A percentile compares a stretch with the other conserved stretches of the same genome.
Evolutionary conservation across 2,797 vertebrate genomes (phyloP).

Genomic region (Chloroceryle inda): DNA sequence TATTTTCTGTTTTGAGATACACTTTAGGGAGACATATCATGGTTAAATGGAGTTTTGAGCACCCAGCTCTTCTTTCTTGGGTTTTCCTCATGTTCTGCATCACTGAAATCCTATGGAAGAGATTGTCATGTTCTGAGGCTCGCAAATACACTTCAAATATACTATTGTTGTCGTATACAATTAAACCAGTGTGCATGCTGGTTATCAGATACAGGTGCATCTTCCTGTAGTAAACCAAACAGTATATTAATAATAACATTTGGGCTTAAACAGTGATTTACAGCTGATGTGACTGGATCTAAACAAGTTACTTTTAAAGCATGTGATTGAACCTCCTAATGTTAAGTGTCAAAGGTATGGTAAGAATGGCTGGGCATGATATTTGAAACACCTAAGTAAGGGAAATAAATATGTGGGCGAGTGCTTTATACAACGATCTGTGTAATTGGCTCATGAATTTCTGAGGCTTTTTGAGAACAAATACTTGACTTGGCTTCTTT

Average conservation of each 20-base stretch:
- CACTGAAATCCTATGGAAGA: background rate
- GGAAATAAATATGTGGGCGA: background rate
- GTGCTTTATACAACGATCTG: accelerated
- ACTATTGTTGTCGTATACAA: background rate
- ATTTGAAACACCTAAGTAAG: background rate
- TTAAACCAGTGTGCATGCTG: background rate
- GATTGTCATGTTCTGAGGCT: background rate
- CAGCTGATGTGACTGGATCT: background rate
- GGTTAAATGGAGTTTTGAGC: background rate
- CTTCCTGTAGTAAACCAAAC: background rate
- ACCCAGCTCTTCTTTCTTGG: background rate
- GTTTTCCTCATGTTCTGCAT: background rate
- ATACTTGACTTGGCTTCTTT: background rate
- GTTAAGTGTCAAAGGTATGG: background rate
- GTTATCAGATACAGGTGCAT: background rate
- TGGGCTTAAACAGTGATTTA: background rate
- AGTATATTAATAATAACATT: background rate
- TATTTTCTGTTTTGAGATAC: background rate
- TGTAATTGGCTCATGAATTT: background rate
- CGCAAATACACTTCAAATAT: background rate
- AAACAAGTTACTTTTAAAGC: background rate
- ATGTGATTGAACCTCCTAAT: background rate
- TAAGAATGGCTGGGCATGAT: background rate
- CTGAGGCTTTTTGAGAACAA: background rate
- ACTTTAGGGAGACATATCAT: background rate